These are phyloP conservation scores for Coptodon bakossiorum DNA, from an alignment of 2,113 vertebrate species.

Conservation along the genomic window DNA sequence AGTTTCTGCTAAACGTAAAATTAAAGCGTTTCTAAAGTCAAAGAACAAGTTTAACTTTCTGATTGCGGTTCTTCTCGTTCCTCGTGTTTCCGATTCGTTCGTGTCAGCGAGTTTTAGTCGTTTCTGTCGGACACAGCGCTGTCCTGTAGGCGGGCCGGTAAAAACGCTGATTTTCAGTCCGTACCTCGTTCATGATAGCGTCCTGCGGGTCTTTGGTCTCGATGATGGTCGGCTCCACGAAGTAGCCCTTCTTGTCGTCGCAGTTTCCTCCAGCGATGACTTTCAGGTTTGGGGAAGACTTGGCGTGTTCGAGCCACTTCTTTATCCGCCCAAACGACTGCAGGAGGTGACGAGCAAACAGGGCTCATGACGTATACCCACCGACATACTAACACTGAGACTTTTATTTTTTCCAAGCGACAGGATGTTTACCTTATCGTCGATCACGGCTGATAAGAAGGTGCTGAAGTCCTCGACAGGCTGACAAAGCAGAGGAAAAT, in stretches of 20 bases:
- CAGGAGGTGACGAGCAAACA: not conserved
- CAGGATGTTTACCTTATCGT: slow-evolving; percentile 79
- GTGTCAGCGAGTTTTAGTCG: not conserved
- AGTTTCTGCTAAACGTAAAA: not conserved
- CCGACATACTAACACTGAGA: too few relatives aligned
- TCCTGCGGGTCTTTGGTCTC: slow-evolving; percentile 83
- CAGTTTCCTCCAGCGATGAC: slow-evolving; percentile 85
- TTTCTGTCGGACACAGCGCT: not conserved
- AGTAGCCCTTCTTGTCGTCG: slow-evolving; percentile 80
- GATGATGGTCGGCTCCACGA: slow-evolving; percentile 86
- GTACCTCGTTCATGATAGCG: slow-evolving; percentile 88
- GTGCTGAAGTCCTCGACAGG: slow-evolving; percentile 83
- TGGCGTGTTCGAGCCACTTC: slow-evolving; percentile 80
- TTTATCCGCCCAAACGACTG: slow-evolving; percentile 84
- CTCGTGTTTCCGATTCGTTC: rapidly evolving
- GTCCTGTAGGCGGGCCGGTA: not conserved
- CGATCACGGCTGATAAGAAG: slow-evolving; percentile 92
- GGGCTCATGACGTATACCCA: not conserved
- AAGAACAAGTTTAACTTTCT: not conserved
- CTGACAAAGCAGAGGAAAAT: slow-evolving; percentile 53
- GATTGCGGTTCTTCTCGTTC: not conserved
- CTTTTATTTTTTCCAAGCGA: not conserved
- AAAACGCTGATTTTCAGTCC: not conserved
- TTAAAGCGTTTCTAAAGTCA: not conserved
- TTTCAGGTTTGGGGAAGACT: slow-evolving; percentile 74